Percentiles rank a stretch among this genome's conserved stretches.
Conservation (phyloP, 2,797 vertebrate species). For the Crenuchus spilurus region DNA sequence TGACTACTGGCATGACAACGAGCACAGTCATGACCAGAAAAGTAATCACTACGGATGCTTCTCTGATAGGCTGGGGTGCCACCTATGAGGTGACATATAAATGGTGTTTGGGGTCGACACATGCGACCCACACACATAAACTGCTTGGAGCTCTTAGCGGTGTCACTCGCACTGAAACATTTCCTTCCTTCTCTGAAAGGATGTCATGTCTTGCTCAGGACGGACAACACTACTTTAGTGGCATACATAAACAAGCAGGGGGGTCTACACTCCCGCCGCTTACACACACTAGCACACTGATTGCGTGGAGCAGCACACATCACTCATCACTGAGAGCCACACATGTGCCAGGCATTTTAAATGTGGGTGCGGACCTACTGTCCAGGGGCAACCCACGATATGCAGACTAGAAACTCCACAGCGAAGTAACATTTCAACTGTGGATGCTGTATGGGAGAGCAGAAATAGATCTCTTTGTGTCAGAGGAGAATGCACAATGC, state of each 20-base stretch:
- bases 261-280: background rate
- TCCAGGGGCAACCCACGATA: slow-evolving; percentile 10
- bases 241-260: slow-evolving; percentile 33
- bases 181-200: slow-evolving; percentile 17
- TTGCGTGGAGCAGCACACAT: slow-evolving; percentile 2
- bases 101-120: background rate
- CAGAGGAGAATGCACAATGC: slow-evolving; percentile 12
- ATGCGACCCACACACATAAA: background rate
- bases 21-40: background rate
- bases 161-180: slow-evolving; percentile 13
- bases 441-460: too few species aligned
- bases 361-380: background rate
- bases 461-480: slow-evolving; percentile 14
- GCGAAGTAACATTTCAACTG: too few species aligned
- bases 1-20: background rate
- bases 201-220: slow-evolving; percentile 29
- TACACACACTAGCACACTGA: slow-evolving; percentile 23
- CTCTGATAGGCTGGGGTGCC: background rate
- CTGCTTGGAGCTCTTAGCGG: slow-evolving; percentile 9
- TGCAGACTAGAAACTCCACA: too few species aligned
- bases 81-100: background rate
- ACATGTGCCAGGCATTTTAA: background rate
- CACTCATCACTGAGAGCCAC: slow-evolving; percentile 17
- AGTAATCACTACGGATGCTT: slow-evolving; percentile 1
- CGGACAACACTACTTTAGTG: slow-evolving; percentile 17